Percentiles rank a stretch among this genome's conserved stretches.
Conservation (phyloP, 2,797 vertebrate species). For the Melanotaenia boesemani region DNA sequence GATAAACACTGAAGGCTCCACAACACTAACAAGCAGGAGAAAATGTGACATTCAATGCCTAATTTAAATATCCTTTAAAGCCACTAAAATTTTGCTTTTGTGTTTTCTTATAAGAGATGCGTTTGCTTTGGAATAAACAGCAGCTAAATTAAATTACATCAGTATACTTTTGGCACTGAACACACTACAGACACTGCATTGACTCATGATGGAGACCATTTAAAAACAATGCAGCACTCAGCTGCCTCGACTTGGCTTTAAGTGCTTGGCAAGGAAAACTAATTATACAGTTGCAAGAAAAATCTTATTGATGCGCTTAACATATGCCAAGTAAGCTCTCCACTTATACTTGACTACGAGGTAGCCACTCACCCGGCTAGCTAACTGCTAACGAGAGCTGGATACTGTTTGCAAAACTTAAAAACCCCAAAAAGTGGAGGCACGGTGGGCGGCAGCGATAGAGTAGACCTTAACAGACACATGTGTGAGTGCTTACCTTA, state of each 20-base stretch:
- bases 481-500: conserved; percentile 56
- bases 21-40: background rate
- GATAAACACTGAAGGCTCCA: conserved; percentile 22
- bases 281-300: background rate
- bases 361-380: conserved; percentile 47
- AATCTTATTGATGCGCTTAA: background rate
- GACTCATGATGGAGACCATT: conserved; percentile 20
- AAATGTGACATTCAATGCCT: background rate
- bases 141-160: background rate
- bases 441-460: background rate
- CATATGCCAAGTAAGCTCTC: conserved; percentile 4
- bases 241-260: background rate
- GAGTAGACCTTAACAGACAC: background rate
- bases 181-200: background rate
- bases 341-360: conserved; percentile 48
- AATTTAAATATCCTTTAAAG: background rate
- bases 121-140: background rate
- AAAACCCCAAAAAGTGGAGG: conserved; percentile 23
- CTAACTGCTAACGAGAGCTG: conserved; percentile 58
- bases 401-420: conserved; percentile 32
- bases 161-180: background rate
- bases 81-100: background rate
- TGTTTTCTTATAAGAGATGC: background rate
- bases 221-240: background rate
- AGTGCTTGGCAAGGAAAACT: background rate